Base-by-base conservation (phyloP, 2,113 vertebrate species). In the Halcyon senegalensis region DNA sequence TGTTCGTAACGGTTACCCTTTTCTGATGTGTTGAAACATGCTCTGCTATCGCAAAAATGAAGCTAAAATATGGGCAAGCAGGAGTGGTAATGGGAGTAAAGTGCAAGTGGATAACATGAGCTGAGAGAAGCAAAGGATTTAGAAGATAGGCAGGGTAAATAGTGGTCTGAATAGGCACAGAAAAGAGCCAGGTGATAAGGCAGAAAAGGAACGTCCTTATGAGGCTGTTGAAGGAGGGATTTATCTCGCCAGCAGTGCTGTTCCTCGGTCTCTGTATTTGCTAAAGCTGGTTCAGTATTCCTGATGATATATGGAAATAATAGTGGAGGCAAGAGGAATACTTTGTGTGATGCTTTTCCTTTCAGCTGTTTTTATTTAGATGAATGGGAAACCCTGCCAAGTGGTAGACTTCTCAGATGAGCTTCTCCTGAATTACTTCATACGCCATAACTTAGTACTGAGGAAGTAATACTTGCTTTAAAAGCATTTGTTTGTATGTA, bases 321-420 rank as follows among this genome's bases (percentile, higher is more conserved):
- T 59, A 43, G 81, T 13, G 73, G 50, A 89, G 51, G 56, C 69
- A 79, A 87, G 78, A 95, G 73, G 72, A 93, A 78, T 58, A 76
- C 66, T 76, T 84, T 23, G 39, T 56, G 74, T 69, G 74, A 89
- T 87, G 70, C 75, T 93, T 87, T 68, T 91, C 74, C 82, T 94
- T 92, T 95, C 83, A 93, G 84, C 79, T 67, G 59, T 43, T 77
- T 94, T 78, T 93, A 81, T 95, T 94, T 76, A 84, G 94, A 93
- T 66, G 70, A 85, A 74, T 83, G 87, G 89, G 86, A 87, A 84
- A 80, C 74, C 70, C 59, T 89, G 87, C 75, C 76, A 76, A 87
- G 90, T 96, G 91, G 72, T 78, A 93, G 91, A 93, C 82, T 95
- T 96, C 81, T 91, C 76, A 80, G 68, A 68, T 70, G 68, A 96